These are phyloP conservation scores for Galago senegalensis DNA, from an alignment of 2,797 vertebrate genomes.

Conservation along the genomic window DNA sequence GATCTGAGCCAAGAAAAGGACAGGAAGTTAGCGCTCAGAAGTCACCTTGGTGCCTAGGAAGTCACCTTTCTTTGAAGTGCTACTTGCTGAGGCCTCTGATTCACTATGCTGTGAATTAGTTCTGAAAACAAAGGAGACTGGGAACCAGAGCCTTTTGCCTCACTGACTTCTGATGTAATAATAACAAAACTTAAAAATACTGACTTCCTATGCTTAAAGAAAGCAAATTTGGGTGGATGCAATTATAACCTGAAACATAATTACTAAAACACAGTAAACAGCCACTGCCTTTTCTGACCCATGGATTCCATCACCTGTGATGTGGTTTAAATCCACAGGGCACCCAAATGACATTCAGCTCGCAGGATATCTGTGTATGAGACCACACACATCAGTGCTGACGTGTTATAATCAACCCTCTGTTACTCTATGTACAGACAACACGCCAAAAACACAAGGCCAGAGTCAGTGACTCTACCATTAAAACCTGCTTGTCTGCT, in stretches of 20 bases:
- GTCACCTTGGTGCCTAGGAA: not conserved
- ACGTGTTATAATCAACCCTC: not conserved
- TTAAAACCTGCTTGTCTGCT: not conserved
- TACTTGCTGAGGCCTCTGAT: not conserved
- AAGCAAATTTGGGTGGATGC: not conserved
- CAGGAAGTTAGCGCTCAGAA: not conserved
- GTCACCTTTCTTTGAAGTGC: not conserved
- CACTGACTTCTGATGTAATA: too few species aligned
- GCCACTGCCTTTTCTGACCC: not conserved
- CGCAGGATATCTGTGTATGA: too few species aligned
- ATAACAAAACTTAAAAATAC: not conserved
- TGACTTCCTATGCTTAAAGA: not conserved
- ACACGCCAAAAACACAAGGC: not conserved
- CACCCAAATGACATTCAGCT: not conserved
- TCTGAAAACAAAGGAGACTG: not conserved
- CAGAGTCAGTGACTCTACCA: not conserved
- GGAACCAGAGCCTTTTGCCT: not conserved
- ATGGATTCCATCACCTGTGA: not conserved
- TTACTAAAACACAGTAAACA: not conserved
- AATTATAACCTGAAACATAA: not conserved
- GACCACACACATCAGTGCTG: not conserved
- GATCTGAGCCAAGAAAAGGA: slow-evolving; percentile 86
- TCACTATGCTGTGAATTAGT: not conserved
- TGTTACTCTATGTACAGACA: not conserved
- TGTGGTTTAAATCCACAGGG: not conserved